Evolutionary conservation across 2,113 vertebrate genomes (phyloP).

Genomic region (Tyto alba): DNA sequence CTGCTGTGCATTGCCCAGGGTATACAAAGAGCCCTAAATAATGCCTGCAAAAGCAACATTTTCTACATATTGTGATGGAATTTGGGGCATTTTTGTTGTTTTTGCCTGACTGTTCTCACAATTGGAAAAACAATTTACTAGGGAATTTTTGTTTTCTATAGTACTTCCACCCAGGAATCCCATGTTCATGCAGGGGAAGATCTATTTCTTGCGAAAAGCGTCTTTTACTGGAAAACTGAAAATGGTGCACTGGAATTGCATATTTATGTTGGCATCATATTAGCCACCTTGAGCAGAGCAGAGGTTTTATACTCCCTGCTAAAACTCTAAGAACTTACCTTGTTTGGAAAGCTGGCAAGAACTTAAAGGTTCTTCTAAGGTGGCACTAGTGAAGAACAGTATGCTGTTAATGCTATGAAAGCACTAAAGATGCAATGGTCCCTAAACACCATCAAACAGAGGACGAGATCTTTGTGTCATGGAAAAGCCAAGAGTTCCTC

Average conservation of each 20-base stretch:
- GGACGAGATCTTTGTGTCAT: not conserved
- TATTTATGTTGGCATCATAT: not conserved
- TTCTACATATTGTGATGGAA: not conserved
- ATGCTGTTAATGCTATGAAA: not conserved
- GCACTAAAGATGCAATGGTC: not conserved
- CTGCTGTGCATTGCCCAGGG: not conserved
- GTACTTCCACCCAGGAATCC: not conserved
- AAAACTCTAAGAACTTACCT: not conserved
- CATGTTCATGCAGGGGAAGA: not conserved
- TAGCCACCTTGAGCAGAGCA: not conserved
- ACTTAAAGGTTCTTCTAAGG: not conserved
- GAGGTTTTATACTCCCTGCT: not conserved
- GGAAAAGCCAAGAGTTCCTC: not conserved
- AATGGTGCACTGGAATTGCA: not conserved
- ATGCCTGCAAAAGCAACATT: not conserved
- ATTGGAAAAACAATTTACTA: not conserved
- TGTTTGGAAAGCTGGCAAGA: not conserved
- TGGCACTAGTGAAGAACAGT: not conserved
- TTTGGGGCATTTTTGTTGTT: not conserved
- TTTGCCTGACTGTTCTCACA: not conserved
- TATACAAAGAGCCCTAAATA: not conserved
- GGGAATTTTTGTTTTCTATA: not conserved
- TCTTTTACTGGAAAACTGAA: not conserved
- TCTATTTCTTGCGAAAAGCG: not conserved
- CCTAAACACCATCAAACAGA: not conserved